Percentiles rank a stretch among this genome's conserved stretches.
phyloP scores from a whole-genome alignment of 2,888 invertebrate genomes.

The Parnassius orleans region DNA sequence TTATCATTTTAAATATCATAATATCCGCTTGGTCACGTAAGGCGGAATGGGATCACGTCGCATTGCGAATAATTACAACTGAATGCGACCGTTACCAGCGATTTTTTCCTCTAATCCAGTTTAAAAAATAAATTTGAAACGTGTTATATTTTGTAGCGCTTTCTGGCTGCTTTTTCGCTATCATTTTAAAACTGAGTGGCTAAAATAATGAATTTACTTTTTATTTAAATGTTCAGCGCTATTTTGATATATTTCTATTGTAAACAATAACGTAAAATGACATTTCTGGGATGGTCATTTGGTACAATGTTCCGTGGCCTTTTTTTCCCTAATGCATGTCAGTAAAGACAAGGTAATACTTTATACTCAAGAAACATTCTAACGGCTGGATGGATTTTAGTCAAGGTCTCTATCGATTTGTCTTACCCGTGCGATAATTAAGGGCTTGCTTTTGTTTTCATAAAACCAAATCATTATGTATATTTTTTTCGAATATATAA shows the following conservation, averaged over 20 bases:
- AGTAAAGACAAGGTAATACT: too few species aligned
- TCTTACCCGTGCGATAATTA: too few species aligned
- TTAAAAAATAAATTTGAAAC: slow-evolving; percentile 58
- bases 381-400: too few species aligned
- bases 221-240: neutral
- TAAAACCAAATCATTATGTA: too few species aligned
- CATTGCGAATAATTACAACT: slow-evolving; percentile 67
- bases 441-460: too few species aligned
- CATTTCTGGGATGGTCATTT: too few species aligned
- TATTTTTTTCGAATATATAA: too few species aligned
- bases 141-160: slow-evolving; percentile 42
- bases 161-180: neutral
- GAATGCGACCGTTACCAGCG: slow-evolving; percentile 51
- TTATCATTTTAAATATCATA: slow-evolving; percentile 18
- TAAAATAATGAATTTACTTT: slow-evolving; percentile 7
- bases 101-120: slow-evolving; percentile 51
- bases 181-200: neutral
- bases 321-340: too few species aligned
- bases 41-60: slow-evolving; percentile 71
- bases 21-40: slow-evolving; percentile 63
- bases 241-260: neutral
- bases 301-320: too few species aligned
- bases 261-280: too few species aligned
- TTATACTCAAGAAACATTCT: too few species aligned
- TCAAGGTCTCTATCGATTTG: too few species aligned